Evolutionary conservation across 2,888 invertebrate genomes (phyloP).

Genomic region (Himalopsyche anomala): DNA sequence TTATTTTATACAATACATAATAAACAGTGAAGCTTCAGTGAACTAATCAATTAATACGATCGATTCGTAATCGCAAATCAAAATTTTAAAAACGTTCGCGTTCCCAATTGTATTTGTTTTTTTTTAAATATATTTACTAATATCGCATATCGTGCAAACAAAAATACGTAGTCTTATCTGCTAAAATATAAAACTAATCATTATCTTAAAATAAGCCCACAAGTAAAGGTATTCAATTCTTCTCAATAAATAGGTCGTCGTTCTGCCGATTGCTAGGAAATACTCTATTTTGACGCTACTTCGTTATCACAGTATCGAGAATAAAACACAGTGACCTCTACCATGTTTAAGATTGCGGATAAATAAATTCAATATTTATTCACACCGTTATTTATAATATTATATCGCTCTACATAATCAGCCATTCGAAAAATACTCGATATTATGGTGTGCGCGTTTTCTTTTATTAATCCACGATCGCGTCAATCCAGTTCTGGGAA

Average conservation of each 20-base stretch:
- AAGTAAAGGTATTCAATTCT: neutral
- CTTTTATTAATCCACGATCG: neutral
- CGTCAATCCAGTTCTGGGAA: neutral
- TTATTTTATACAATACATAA: neutral
- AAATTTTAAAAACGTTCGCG: neutral
- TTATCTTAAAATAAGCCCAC: neutral
- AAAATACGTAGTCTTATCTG: neutral
- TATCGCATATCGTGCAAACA: neutral
- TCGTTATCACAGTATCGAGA: neutral
- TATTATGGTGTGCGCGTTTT: neutral
- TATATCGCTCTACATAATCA: neutral
- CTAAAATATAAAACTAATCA: neutral
- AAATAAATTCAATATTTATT: neutral
- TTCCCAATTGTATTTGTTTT: neutral
- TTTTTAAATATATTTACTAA: neutral
- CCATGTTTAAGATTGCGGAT: neutral
- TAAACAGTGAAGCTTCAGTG: neutral
- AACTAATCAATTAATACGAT: neutral
- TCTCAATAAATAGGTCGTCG: neutral
- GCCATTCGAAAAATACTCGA: neutral
- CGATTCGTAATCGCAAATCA: neutral
- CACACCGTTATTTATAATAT: neutral
- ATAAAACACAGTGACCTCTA: slow-evolving; percentile 5
- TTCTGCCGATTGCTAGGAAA: neutral
- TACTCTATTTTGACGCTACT: neutral